Evolutionary conservation across 2,797 vertebrate species (phyloP), one percentile per base, ranked within the genome.

Genomic region (Microtus obscurus): DNA sequence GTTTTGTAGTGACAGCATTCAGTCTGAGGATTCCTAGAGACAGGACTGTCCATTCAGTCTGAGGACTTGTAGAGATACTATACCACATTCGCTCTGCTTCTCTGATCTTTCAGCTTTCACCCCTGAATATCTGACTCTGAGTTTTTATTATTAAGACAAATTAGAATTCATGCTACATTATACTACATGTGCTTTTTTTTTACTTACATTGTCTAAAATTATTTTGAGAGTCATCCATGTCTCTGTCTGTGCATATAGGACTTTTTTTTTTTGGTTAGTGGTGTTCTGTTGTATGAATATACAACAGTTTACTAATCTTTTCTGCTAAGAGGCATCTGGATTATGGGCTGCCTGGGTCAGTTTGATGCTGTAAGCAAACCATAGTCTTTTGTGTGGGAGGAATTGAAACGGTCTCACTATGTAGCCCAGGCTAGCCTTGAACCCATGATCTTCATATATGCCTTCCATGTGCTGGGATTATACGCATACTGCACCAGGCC

Each of bases 171-270:
- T 56, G 31, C 69, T 95, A 19, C 87, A 94, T 61, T 90, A 82
- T 81, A 77, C 21, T 80, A n/a, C 7, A 29, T 61, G 2, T 78
- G 4, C 11, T 65, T 25, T 51, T 48, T 79, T 94, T 89, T 43
- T 40, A 87, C n/a, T 85, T 71, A 85, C 43, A 89, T 94, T 89
- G 37, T 56, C 95, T 67, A 90, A 27, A 12, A n/a, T 37, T 77
- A 31, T 77, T 94, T 96, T 91, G 76, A 94, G 90, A 78, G 93
- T 85, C 82, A 77, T 37, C 73, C 37, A 83, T 87, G 67, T 45
- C 93, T 81, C 87, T 88, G 14, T 34, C 11, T 71, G 37, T 63
- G 79, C 34, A 43, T 82, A 3, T 56, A 9, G 67, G 48, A 29
- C 90, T 23, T 61, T 61, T 79, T 59, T 79, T 86, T 87, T 61